Evolutionary conservation across 92 coral and sea anemone species (phyloP).

Genomic region (Micromussa lordhowensis): DNA sequence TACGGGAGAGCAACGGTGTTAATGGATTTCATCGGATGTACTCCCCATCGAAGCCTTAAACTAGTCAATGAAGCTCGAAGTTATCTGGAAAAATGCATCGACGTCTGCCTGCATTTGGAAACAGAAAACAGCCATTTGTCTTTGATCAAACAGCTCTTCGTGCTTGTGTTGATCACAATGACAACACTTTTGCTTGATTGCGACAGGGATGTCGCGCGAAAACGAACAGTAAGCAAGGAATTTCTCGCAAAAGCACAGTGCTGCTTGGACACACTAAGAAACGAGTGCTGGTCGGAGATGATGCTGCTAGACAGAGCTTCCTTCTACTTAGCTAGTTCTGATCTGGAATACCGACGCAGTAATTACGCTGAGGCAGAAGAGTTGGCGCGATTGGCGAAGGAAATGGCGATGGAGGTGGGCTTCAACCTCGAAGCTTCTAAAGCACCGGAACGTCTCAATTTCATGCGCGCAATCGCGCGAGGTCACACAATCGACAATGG

Average conservation of each 20-base stretch:
- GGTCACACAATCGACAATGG: not conserved
- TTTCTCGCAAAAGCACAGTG: too few species aligned
- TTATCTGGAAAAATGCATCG: slow-evolving; percentile 60
- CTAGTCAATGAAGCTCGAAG: slow-evolving; percentile 20
- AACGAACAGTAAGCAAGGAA: too few species aligned
- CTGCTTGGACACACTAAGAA: not conserved
- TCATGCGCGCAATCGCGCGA: not conserved
- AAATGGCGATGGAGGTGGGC: slow-evolving; percentile 41
- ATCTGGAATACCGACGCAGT: slow-evolving; percentile 56
- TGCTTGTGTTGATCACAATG: slow-evolving; percentile 40
- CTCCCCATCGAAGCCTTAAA: slow-evolving; percentile 15
- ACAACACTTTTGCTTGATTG: slow-evolving; percentile 74
- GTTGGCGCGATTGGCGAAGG: slow-evolving; percentile 52
- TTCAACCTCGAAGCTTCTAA: slow-evolving; percentile 62
- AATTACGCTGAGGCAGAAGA: slow-evolving; percentile 55
- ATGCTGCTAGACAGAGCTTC: slow-evolving; percentile 26
- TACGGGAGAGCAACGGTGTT: slow-evolving; percentile 73
- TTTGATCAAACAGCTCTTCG: slow-evolving; percentile 70
- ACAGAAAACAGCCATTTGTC: not conserved
- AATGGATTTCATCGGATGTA: slow-evolving; percentile 47
- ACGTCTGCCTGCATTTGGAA: slow-evolving; percentile 37
- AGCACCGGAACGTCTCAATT: slow-evolving; percentile 59
- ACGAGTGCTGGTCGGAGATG: slow-evolving; percentile 47
- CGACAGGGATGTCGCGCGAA: slow-evolving; percentile 40
- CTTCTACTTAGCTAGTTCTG: slow-evolving; percentile 58